Conservation (phyloP, 2,888 invertebrate genomes). For the Drosophila cognata region DNA sequence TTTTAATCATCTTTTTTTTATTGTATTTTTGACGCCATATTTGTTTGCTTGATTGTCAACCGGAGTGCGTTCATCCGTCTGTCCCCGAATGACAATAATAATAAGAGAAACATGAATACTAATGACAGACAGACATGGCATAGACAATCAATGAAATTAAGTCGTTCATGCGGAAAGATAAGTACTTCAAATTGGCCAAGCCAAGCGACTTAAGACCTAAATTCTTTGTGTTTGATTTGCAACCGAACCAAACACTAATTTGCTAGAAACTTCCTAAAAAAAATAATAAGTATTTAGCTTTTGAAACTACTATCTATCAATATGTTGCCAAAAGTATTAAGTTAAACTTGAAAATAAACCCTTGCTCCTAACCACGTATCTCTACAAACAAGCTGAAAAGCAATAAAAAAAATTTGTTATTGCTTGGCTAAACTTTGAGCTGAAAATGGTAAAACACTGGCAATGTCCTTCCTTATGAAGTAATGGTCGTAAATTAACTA, state of each 20-base stretch:
- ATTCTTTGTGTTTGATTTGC: background rate
- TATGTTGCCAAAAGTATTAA: background rate
- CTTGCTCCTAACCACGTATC: background rate
- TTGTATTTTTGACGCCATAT: slow-evolving; percentile 41
- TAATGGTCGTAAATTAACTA: slow-evolving; percentile 36
- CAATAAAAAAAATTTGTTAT: background rate
- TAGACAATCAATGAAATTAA: slow-evolving; percentile 37
- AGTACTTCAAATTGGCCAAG: slow-evolving; percentile 28
- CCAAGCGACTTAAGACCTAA: background rate
- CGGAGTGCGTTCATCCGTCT: slow-evolving; percentile 10
- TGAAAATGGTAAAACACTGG: background rate
- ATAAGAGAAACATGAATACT: slow-evolving; percentile 28
- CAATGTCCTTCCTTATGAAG: slow-evolving; percentile 15
- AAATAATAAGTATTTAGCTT: background rate
- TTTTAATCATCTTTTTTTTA: slow-evolving; percentile 8
- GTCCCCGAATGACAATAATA: slow-evolving; percentile 40
- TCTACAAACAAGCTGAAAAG: background rate
- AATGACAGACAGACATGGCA: slow-evolving; percentile 18
- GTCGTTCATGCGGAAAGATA: slow-evolving; percentile 40
- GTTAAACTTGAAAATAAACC: background rate
- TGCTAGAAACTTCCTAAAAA: background rate
- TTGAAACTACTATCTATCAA: background rate
- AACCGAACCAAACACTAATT: background rate
- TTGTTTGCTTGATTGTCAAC: slow-evolving; percentile 32
- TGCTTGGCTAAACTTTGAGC: slow-evolving; percentile 1